Base-by-base conservation (phyloP, 2,888 invertebrate genomes). In the Macaria notata region DNA sequence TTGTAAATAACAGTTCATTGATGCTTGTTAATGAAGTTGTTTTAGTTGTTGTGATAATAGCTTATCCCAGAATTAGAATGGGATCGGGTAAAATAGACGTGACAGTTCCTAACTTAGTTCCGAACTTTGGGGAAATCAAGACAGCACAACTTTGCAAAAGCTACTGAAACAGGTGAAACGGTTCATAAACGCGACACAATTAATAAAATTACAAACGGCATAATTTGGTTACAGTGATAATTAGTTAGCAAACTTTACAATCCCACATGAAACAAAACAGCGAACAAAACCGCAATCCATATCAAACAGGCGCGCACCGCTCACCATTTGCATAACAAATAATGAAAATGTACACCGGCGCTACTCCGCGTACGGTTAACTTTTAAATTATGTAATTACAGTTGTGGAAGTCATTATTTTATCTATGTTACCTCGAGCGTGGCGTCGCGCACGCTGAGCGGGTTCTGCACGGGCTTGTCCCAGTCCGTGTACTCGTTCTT, bases 401-500 rank as follows among this genome's bases (percentile, higher is more conserved):
- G 60, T 62, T 59, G 49, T 41, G 51, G 39, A 60, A 66, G 53
- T 58, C 48, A 52, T 66, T 64, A 58, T 51, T 60, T 59, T 57
- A 60, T 61, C 60, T 62, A 56, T 57, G 67, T 77, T 78, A 92
- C 92, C 82, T 96, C 96, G 62, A 98, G 92, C 30, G 97, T 95
- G 54, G 95, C 96, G 81, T 96, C 98, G 74, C 96, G 94, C 65
- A 97, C 96, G 81, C 95, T 96, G 77, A 96, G 93, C 64, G 97
- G 96, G 83, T 96, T 96, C 75, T 97, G 95, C 68, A 96, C 95
- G 3, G 96, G 96, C 72, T 95, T 94, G 84, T 96, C 97, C 98
- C 98, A 98, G 85, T 98, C 98, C 59, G 98, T 98, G 88, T 99
- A 99, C 86, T 98, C 98, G 84, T 98, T 98, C 86, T 96, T 93